Evolutionary conservation across 2,113 vertebrate genomes (phyloP).

Genomic region (Hystrix cristata): DNA sequence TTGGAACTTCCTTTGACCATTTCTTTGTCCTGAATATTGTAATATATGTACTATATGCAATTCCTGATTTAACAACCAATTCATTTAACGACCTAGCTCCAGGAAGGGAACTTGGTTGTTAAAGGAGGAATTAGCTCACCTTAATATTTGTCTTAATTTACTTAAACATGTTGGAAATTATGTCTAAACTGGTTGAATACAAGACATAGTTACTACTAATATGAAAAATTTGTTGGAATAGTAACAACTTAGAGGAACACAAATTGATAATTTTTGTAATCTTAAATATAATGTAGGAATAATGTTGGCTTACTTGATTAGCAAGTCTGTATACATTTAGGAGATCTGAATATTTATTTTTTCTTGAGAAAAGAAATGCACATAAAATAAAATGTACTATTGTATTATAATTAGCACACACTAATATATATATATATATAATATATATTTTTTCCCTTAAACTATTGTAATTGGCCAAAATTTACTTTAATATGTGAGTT

Average conservation of each 20-base stretch:
- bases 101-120: no score
- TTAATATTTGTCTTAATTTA: constrained; percentile 11
- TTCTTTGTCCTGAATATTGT: no score
- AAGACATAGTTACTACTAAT: constrained; percentile 43
- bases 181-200: neutral
- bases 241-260: constrained; percentile 19
- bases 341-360: neutral
- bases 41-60: no score
- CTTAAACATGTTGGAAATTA: constrained; percentile 17
- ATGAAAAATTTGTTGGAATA: constrained; percentile 28
- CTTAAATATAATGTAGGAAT: neutral
- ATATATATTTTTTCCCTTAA: neutral
- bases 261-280: constrained; percentile 43
- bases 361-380: constrained; percentile 8
- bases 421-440: neutral
- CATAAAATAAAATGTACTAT: neutral
- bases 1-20: no score
- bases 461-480: constrained; percentile 14
- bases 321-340: constrained; percentile 1
- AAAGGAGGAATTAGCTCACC: neutral
- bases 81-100: no score
- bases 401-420: neutral
- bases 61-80: no score
- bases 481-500: neutral
- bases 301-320: constrained; percentile 34